Percentiles rank a stretch among this genome's conserved stretches.
These are phyloP conservation scores for Drosophila ogumai DNA, from an alignment of 1,140 invertebrate genomes.

Conservation along the genomic window DNA sequence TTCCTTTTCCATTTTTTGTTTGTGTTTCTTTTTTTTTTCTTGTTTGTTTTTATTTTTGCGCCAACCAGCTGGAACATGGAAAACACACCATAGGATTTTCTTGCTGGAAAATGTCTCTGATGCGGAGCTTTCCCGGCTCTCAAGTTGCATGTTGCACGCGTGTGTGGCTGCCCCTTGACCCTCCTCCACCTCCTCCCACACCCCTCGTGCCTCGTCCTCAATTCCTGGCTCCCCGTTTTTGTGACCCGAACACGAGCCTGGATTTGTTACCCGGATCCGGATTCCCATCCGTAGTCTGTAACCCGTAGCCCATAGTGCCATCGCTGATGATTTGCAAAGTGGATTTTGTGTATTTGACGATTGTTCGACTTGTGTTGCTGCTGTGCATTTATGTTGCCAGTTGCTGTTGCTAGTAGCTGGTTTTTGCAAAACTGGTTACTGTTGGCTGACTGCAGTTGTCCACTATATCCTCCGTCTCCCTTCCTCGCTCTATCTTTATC, in stretches of 20 bases:
- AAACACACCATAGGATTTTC: constrained; percentile 28
- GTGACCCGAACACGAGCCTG: constrained; percentile 31
- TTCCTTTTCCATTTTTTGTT: constrained; percentile 26
- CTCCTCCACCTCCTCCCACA: not conserved
- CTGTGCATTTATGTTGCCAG: constrained; percentile 18
- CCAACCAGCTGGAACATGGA: constrained; percentile 35
- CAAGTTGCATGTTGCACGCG: constrained; percentile 76
- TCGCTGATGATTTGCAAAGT: constrained; percentile 78
- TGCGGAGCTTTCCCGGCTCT: constrained; percentile 37
- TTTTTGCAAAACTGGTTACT: constrained; percentile 74
- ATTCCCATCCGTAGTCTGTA: constrained; percentile 12
- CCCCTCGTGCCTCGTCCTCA: not conserved
- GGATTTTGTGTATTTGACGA: constrained; percentile 81
- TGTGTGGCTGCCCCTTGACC: constrained; percentile 34
- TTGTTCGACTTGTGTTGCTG: constrained; percentile 69
- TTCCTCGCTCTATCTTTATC: constrained; percentile 1
- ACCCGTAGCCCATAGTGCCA: constrained; percentile 18
- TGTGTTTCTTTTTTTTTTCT: not conserved
- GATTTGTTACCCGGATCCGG: constrained; percentile 20
- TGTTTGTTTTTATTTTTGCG: constrained; percentile 23
- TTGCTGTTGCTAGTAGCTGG: constrained; percentile 29
- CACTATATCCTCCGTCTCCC: constrained; percentile 3
- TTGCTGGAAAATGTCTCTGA: constrained; percentile 67
- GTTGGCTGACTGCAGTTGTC: constrained; percentile 41
- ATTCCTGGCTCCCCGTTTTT: not conserved